Evolutionary conservation across 2,888 invertebrate species (phyloP).

Genomic region (Cactoblastis cactorum): DNA sequence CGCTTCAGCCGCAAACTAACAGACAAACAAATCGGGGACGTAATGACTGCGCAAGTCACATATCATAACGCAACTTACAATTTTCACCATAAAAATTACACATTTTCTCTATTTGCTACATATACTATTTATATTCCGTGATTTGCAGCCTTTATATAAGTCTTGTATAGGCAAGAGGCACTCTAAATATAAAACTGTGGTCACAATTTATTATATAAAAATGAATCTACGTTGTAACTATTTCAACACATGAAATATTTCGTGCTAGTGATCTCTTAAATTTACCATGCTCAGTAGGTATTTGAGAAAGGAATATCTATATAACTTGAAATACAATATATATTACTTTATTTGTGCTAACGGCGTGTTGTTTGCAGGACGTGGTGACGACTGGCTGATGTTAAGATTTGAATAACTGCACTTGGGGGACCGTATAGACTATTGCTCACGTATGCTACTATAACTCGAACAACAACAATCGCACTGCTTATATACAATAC

Average conservation of each 20-base stretch:
- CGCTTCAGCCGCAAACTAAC: constrained; percentile 24
- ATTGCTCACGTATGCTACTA: constrained; percentile 56
- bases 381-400: constrained; percentile 69
- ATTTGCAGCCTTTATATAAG: constrained; percentile 80
- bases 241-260: constrained; percentile 64
- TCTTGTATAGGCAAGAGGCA: constrained; percentile 82
- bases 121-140: constrained; percentile 77
- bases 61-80: constrained; percentile 80
- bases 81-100: constrained; percentile 78
- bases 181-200: constrained; percentile 82
- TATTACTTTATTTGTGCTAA: constrained; percentile 64
- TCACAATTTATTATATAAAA: constrained; percentile 76
- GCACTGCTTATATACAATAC: constrained; percentile 50
- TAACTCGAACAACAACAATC: constrained; percentile 54
- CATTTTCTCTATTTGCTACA: constrained; percentile 69
- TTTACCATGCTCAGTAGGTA: constrained; percentile 60
- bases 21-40: constrained; percentile 26
- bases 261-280: constrained; percentile 67
- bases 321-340: constrained; percentile 36
- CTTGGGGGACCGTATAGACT: constrained; percentile 62
- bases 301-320: constrained; percentile 49
- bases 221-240: constrained; percentile 68
- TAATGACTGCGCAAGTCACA: constrained; percentile 51
- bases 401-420: constrained; percentile 81
- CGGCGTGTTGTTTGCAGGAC: constrained; percentile 68